phyloP scores from a whole-genome alignment of 2,113 vertebrate species.

The Taxidea taxus region DNA sequence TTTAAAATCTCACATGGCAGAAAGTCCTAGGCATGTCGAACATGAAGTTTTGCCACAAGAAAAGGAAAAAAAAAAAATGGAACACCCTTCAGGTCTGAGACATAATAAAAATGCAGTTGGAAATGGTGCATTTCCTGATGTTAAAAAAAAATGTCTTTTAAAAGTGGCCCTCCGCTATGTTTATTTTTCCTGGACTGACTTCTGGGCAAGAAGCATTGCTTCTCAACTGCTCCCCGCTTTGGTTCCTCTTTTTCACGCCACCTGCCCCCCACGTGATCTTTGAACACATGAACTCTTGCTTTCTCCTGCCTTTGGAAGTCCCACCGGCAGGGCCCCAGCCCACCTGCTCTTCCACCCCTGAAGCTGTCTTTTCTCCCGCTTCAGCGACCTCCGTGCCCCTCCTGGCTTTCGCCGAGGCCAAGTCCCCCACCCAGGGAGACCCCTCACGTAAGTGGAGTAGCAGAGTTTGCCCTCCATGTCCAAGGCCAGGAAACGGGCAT shows the following conservation, averaged over 20 bases:
- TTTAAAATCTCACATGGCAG: background rate
- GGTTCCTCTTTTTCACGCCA: background rate
- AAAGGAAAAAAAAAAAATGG: background rate
- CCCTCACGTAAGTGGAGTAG: slow-evolving; percentile 87
- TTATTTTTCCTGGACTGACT: background rate
- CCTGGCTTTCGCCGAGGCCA: background rate
- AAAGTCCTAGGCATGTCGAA: background rate
- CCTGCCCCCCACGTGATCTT: background rate
- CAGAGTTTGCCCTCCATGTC: slow-evolving; percentile 82
- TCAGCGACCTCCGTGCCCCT: background rate
- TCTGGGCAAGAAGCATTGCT: background rate
- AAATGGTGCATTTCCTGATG: background rate
- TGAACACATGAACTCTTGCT: background rate
- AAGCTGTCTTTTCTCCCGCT: background rate
- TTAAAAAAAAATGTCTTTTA: background rate
- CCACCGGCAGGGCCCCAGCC: background rate
- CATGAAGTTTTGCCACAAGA: background rate
- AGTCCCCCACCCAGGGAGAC: background rate
- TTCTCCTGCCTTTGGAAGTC: background rate
- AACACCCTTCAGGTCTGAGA: background rate
- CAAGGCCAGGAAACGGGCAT: slow-evolving; percentile 86
- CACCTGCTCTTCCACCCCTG: accelerated
- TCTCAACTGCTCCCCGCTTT: background rate
- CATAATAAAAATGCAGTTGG: background rate
- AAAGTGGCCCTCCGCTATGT: background rate